Conservation (phyloP, 2,113 vertebrate genomes). For the Okapia johnstoni region DNA sequence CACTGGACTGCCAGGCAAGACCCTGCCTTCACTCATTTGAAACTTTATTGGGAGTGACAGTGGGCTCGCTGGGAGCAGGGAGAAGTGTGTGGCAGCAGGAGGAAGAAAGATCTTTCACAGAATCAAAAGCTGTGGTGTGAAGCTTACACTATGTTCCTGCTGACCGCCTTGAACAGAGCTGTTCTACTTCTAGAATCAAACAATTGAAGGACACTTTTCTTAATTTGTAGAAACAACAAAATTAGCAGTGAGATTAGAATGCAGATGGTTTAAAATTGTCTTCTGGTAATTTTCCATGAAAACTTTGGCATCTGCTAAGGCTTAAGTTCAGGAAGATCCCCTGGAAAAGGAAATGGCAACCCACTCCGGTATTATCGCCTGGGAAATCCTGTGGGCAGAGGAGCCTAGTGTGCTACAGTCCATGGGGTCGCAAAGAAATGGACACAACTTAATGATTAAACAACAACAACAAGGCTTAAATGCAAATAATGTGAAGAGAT, state of each 20-base stretch:
- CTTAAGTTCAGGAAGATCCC: neutral
- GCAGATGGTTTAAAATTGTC: constrained; percentile 2
- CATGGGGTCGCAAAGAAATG: neutral
- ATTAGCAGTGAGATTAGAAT: neutral
- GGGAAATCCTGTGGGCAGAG: neutral
- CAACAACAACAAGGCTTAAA: neutral
- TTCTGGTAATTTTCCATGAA: constrained; percentile 33
- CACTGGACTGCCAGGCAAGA: neutral
- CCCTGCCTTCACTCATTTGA: neutral
- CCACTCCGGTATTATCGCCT: neutral
- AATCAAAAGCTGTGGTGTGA: neutral
- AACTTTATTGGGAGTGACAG: neutral
- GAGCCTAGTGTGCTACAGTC: neutral
- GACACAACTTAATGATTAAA: neutral
- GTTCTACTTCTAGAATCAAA: neutral
- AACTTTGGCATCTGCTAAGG: neutral
- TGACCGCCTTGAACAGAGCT: neutral
- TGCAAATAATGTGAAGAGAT: neutral
- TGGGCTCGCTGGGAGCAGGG: neutral
- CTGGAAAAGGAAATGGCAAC: neutral
- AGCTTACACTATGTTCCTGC: neutral
- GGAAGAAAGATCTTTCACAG: neutral
- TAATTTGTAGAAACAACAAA: constrained; percentile 11
- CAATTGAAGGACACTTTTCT: neutral
- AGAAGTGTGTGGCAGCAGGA: neutral